Evolutionary conservation across 1,140 invertebrate species (phyloP), one percentile per base, ranked within the genome.

Genomic region (Bilobella aurantiaca): DNA sequence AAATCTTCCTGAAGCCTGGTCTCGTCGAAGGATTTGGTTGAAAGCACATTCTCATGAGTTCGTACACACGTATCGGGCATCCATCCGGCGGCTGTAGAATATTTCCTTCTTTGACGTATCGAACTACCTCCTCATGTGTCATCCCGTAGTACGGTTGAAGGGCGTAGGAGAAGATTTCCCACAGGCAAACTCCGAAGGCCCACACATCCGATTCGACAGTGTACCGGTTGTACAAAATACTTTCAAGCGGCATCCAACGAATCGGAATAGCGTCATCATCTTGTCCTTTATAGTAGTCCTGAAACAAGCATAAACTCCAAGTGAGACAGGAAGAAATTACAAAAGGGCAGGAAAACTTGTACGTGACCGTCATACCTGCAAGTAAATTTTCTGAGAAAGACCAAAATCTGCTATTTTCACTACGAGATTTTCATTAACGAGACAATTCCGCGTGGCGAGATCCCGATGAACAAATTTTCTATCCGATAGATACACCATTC

Each of bases 401-500:
- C 92, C 92, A 81, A 96, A 96, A 77, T 98, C 94, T 0, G 93
- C 93, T 72, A 98, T 97, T 82, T 97, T 97, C 0, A 97, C 94
- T 27, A 89, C 84, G 86, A 96, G 92, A 59, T 89, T 84, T 72
- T 96, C 89, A 76, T 93, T 89, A 66, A 98, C 93, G 32, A 98
- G 81, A 79, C 93, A 97, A 81, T 98, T 98, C 75, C 95, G 82
- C 0, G 93, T 96, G 0, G 95, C 94, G 69, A 98, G 79, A 79
- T 97, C 95, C 61, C 94, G 83, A 78, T 98, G 95, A 0, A 97
- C 93, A 79, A 97, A 97, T 78, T 95, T 95, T 53, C 92, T 81
- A 73, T 93, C 90, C 1, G 93, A 92, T 42, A 98, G 79, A 76
- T 98, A 98, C 8, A 92, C 86, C 94, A 98, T 97, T 16, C 95